A percentile compares a stretch with the other conserved stretches of the same genome.
Evolutionary conservation across 2,797 vertebrate species (phyloP).

Genomic region (Sebastes diaconus): DNA sequence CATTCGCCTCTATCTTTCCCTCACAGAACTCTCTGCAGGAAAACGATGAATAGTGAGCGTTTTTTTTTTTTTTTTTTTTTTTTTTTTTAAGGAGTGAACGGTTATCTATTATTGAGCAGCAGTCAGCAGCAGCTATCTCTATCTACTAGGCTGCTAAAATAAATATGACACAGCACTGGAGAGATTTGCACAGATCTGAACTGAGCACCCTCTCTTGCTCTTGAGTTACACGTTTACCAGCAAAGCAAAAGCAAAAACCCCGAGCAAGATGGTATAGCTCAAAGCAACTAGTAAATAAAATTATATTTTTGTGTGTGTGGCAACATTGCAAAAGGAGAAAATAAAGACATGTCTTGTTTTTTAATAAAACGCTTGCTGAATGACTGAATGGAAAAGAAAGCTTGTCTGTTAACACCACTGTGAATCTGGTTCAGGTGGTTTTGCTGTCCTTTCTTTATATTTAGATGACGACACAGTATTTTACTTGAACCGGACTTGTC

Average conservation of each 20-base stretch:
- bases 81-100: conserved; percentile 38
- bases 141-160: conserved; percentile 68
- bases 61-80: conserved; percentile 4
- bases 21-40: conserved; percentile 53
- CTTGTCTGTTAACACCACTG: not conserved
- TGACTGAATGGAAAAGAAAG: not conserved
- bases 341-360: not conserved
- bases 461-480: not conserved
- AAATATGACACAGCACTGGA: conserved; percentile 68
- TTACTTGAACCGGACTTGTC: not conserved
- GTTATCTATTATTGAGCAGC: conserved; percentile 77
- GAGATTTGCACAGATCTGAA: conserved; percentile 63
- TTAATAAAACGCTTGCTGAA: not conserved
- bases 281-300: conserved; percentile 21
- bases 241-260: conserved; percentile 19
- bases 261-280: not conserved
- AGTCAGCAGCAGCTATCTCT: conserved; percentile 67
- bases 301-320: not conserved
- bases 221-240: conserved; percentile 25
- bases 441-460: not conserved
- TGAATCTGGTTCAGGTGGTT: not conserved
- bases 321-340: not conserved
- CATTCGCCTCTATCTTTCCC: conserved; percentile 37
- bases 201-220: conserved; percentile 35
- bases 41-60: conserved; percentile 22